phyloP scores from a whole-genome alignment of 2,888 invertebrate genomes.

The Polyommatus icarus region DNA sequence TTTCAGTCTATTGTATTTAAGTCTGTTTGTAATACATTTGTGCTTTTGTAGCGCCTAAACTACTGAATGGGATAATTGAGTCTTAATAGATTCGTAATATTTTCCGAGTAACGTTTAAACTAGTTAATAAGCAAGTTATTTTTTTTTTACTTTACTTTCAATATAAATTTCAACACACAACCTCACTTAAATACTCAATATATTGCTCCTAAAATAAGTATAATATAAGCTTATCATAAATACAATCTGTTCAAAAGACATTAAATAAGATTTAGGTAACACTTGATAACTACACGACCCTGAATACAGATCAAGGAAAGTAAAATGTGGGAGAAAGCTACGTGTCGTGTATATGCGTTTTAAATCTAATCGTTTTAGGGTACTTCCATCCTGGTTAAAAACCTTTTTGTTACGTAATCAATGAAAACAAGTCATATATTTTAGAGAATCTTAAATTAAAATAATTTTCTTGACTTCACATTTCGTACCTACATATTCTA shows the following conservation, averaged over 20 bases:
- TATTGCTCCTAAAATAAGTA: not conserved
- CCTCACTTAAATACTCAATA: not conserved
- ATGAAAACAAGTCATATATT: too few species aligned
- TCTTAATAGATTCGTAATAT: too few species aligned
- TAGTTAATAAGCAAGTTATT: too few species aligned
- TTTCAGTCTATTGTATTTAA: too few species aligned
- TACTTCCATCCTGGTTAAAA: not conserved
- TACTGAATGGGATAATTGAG: too few species aligned
- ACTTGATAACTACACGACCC: not conserved
- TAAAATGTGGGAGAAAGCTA: not conserved
- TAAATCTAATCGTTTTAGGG: not conserved
- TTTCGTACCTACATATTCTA: too few species aligned
- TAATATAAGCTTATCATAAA: not conserved
- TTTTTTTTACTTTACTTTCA: not conserved
- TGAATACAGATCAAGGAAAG: slow-evolving; percentile 13
- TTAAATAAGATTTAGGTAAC: slow-evolving; percentile 9
- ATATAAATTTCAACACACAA: not conserved
- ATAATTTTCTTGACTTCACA: too few species aligned
- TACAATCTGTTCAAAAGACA: not conserved
- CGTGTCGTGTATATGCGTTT: slow-evolving; percentile 8
- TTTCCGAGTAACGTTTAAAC: not conserved
- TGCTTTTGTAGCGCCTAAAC: too few species aligned
- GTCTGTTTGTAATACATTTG: too few species aligned
- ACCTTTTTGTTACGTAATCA: not conserved
- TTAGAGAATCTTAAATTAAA: too few species aligned